Evolutionary conservation across 2,113 vertebrate genomes (phyloP), one percentile per base, ranked within the genome.

Genomic region (Herpailurus yagouaroundi): DNA sequence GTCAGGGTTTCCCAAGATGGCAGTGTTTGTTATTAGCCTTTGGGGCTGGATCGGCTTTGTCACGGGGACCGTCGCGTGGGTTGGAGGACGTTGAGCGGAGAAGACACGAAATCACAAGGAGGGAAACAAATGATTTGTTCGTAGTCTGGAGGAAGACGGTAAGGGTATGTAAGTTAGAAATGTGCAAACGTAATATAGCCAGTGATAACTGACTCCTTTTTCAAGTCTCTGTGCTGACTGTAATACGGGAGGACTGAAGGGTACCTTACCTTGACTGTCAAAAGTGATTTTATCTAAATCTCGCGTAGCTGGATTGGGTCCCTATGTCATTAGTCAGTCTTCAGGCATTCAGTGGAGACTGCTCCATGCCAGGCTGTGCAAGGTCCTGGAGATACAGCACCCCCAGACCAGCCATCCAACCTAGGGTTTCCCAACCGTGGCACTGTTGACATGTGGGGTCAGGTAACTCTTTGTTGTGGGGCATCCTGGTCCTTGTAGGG

Each of bases 21-120:
- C 15, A 0, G 19, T 1, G 1, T 23, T 11, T 1, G 1, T 23
- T 11, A 0, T 12, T 23, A 63, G 36, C n/a, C 3, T 55, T 27
- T 19, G 33, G 23, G 64, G 6, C 18, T 29, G 27, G 50, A 3
- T 21, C 45, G 4, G 41, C 55, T 73, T 27, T 82, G 57, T 31
- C 41, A 1, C 15, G 18, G 48, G n/a, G 18, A 36, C 48, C 2
- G 0, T 50, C 13, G 13, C 14, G 50, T 50, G 50, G 50, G 50
- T 50, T 38, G 9, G 1, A 68, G n/a, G 19, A 1, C 12, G 13
- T 57, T 45, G 6, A 19, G 29, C 11, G 6, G 76, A 96, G 45
- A 68, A 31, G 63, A 77, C 7, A 13, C 33, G 29, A 71, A 71
- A 73, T 23, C 12, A 8, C 36, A 12, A 19, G 64, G 23, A 83